Evolutionary conservation across 2,888 invertebrate species (phyloP).

Genomic region (Torymus texanus): DNA sequence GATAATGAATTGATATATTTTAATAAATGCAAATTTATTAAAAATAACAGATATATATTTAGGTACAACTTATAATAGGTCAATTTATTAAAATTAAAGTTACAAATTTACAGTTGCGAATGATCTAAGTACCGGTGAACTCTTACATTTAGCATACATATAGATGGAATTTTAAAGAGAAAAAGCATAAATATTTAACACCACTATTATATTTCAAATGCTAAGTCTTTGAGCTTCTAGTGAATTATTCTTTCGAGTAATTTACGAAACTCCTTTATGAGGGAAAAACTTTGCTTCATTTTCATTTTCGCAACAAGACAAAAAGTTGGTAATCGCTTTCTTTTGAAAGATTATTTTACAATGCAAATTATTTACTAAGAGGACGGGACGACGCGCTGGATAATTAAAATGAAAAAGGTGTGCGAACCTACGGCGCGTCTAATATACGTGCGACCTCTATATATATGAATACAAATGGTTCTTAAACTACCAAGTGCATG

Average conservation of each 20-base stretch:
- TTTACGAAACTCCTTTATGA: constrained; percentile 35
- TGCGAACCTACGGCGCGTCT: background rate
- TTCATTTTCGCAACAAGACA: background rate
- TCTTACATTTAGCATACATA: background rate
- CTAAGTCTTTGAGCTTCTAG: constrained; percentile 26
- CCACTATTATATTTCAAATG: constrained; percentile 8
- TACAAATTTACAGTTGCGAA: background rate
- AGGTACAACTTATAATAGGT: no score
- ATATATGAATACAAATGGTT: background rate
- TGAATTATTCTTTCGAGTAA: constrained; percentile 45
- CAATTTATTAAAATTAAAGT: constrained; percentile 4
- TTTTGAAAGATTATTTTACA: constrained; percentile 17
- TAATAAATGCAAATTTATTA: no score
- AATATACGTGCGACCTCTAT: background rate
- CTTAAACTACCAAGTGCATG: background rate
- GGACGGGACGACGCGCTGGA: background rate
- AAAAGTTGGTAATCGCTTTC: constrained; percentile 1
- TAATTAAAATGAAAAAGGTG: background rate
- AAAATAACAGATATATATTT: no score
- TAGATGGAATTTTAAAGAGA: background rate
- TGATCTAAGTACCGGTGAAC: background rate
- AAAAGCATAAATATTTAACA: constrained; percentile 32
- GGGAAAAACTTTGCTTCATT: constrained; percentile 6
- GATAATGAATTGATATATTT: no score
- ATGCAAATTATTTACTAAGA: constrained; percentile 16